phyloP scores from a whole-genome alignment of 2,797 vertebrate genomes.

The Acanthurus lineatus region DNA sequence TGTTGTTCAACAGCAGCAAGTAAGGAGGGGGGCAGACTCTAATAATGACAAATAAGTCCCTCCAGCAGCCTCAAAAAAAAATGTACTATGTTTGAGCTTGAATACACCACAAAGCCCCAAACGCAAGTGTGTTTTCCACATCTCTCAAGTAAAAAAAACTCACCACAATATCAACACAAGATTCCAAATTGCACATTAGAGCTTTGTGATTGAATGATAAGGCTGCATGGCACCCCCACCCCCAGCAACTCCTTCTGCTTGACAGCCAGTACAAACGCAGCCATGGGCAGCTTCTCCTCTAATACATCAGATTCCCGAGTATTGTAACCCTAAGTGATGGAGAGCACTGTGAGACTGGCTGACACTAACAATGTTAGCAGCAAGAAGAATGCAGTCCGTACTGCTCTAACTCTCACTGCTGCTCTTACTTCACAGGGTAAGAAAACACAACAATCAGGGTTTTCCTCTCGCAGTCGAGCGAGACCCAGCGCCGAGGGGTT shows the following conservation, averaged over 20 bases:
- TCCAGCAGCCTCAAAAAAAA: neutral
- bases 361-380: conserved; percentile 85
- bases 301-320: conserved; percentile 76
- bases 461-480: conserved; percentile 70
- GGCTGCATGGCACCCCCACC: conserved; percentile 17
- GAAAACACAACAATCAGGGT: conserved; percentile 66
- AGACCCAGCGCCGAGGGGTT: conserved; percentile 68
- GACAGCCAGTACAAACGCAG: conserved; percentile 77
- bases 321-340: conserved; percentile 85
- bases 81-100: neutral
- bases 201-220: conserved; percentile 41
- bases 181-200: conserved; percentile 31
- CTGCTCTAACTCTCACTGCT: conserved; percentile 67
- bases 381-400: conserved; percentile 67
- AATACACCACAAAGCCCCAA: neutral
- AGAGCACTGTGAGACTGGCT: conserved; percentile 74
- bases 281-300: conserved; percentile 64
- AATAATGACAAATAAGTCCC: neutral
- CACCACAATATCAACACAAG: conserved; percentile 28
- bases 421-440: conserved; percentile 60
- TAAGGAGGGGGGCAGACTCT: neutral
- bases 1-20: neutral
- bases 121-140: neutral
- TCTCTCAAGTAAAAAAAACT: neutral
- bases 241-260: conserved; percentile 7